Percentiles rank a stretch among this genome's conserved stretches.
These are phyloP conservation scores for Ladona fulva DNA, from an alignment of 1,140 invertebrate species.

Conservation along the genomic window DNA sequence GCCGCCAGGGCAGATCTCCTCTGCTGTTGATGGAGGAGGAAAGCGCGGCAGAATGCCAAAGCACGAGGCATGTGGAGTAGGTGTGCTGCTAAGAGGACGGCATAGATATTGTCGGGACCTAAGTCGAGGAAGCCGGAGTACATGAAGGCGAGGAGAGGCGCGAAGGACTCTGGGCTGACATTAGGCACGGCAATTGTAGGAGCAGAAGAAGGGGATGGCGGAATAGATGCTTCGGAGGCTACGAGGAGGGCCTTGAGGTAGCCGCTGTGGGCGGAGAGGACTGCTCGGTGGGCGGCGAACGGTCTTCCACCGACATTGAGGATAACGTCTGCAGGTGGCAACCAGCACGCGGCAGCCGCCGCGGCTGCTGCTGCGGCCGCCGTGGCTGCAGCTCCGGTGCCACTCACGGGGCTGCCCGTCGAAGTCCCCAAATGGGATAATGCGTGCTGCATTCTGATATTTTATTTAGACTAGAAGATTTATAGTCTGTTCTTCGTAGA, in stretches of 20 bases:
- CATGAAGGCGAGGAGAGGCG: slow-evolving; percentile 63
- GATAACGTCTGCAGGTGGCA: slow-evolving; percentile 18
- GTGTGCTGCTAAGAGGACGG: slow-evolving; percentile 60
- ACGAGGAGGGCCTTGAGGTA: slow-evolving; percentile 50
- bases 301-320: slow-evolving; percentile 33
- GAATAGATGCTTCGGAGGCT: slow-evolving; percentile 34
- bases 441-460: neutral
- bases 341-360: neutral
- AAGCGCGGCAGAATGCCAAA: slow-evolving; percentile 52
- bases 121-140: slow-evolving; percentile 64
- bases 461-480: too few species aligned
- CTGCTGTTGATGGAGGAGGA: slow-evolving; percentile 32
- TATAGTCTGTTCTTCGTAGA: too few species aligned
- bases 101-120: slow-evolving; percentile 60
- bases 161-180: slow-evolving; percentile 57
- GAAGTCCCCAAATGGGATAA: neutral
- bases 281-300: slow-evolving; percentile 55
- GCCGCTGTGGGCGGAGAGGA: slow-evolving; percentile 61
- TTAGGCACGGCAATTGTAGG: slow-evolving; percentile 42
- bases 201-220: slow-evolving; percentile 29
- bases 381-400: neutral
- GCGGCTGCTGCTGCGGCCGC: slow-evolving; percentile 28
- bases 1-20: slow-evolving; percentile 11
- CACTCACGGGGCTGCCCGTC: neutral
- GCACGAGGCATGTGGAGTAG: slow-evolving; percentile 65